Evolutionary conservation across 1,140 invertebrate species (phyloP), one percentile per base, ranked within the genome.

Genomic region (Liolophura sinensis): DNA sequence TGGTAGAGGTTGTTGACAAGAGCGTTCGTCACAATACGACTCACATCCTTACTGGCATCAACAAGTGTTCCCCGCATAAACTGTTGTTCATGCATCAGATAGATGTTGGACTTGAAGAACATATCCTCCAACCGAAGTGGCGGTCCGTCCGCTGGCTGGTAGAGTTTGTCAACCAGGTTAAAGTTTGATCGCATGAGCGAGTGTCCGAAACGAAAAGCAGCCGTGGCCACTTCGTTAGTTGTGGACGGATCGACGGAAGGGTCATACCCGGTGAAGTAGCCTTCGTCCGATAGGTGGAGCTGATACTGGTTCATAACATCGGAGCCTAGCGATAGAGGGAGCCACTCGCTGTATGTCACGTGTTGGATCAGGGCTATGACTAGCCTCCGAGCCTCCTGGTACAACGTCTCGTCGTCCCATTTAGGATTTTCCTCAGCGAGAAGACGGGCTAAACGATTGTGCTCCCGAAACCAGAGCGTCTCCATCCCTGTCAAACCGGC

Each of bases 401-500:
- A 98, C 0, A 97, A 78, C 0, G 91, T 95, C 84, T 97, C 95
- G 78, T 98, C 95, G 78, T 96, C 93, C 96, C 95, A 97, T 67
- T 93, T 90, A 0, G 93, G 91, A 85, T 98, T 98, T 12, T 95
- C 80, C 40, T 87, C 82, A 65, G 88, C 88, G 14, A 98, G 84
- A 75, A 88, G 86, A 15, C 82, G 85, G 16, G 94, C 96, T 50
- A 99, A 86, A 62, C 94, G 87, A 78, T 98, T 98, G 79, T 99
- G 96, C 78, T 98, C 94, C 16, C 96, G 83, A 82, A 98, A 89
- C 92, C 93, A 98, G 63, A 98, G 85, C 0, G 95, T 97, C 78
- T 99, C 96, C 92, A 98, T 96, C 25, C 93, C 90, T 24, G 94
- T 86, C 5, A 98, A 85, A 3, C 22, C 94, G 7, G 62, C 55